Evolutionary conservation across 2,113 vertebrate species (phyloP), one percentile per base, ranked within the genome.

Genomic region (Semicossyphus pulcher): DNA sequence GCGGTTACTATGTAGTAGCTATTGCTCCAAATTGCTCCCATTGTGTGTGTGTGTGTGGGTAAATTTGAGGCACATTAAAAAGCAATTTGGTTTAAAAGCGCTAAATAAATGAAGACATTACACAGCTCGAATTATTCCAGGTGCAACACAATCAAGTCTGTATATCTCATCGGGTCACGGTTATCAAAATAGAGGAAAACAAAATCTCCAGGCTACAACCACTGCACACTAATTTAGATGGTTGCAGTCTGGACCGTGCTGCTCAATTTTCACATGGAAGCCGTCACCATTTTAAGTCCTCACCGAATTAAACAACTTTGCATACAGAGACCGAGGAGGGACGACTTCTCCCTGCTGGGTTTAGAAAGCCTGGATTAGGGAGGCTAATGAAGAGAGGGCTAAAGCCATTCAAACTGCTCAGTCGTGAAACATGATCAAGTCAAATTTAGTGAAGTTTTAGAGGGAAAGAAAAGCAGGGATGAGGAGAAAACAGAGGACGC

Each of bases 291-390:
- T 52, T 16, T 20, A 12, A 63, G 14, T 62, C 39, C 47, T 70
- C 32, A 23, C 48, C 39, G 36, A 31, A 45, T 63, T 52, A 68
- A 80, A 54, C 32, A 20, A 26, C 51, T 51, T 7, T 57, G 26
- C 45, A 59, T 62, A 18, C 9, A 12, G 28, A 59, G 57, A 29
- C 10, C 3, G 34, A 66, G 39, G 51, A 37, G 28, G n/a, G 25
- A 34, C 49, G 42, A 29, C 45, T 59, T 48, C 39, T 58, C 32
- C 54, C 64, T 51, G 21, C 59, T 48, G 68, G 63, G 59, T 45
- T 74, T 66, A 62, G 56, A 77, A 66, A 82, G 77, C 76, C 68
- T 52, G 67, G 78, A 82, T 82, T 87, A 84, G 54, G 3, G 59
- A 58, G 29, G 66, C 62, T 68, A 78, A 77, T 80, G 72, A 76